Conservation (phyloP, 2,113 vertebrate species). For the Gopherus flavomarginatus region DNA sequence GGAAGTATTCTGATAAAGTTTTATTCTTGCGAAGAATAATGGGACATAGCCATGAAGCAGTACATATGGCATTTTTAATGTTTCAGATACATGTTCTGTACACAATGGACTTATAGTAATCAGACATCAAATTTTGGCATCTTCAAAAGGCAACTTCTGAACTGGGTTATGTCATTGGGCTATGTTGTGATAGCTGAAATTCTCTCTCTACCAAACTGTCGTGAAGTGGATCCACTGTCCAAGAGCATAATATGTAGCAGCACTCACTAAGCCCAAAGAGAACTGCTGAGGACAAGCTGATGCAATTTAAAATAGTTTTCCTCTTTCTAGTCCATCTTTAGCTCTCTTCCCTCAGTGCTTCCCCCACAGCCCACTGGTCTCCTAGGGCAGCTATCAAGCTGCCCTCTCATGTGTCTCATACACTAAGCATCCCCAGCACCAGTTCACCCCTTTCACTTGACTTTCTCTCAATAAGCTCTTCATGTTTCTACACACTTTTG, state of each 20-base stretch:
- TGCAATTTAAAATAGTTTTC: neutral
- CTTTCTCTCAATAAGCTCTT: neutral
- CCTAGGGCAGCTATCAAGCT: neutral
- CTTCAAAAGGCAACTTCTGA: neutral
- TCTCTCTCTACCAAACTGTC: neutral
- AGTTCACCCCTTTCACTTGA: neutral
- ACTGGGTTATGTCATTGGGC: neutral
- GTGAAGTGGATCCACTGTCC: neutral
- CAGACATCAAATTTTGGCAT: neutral
- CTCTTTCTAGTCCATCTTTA: neutral
- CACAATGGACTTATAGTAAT: neutral
- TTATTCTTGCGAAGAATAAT: slow-evolving; percentile 47
- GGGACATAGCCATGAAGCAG: slow-evolving; percentile 21
- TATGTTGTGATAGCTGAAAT: neutral
- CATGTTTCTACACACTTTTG: neutral
- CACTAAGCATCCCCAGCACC: neutral
- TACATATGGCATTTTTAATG: slow-evolving; percentile 15
- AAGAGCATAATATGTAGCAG: neutral
- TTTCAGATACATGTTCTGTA: slow-evolving; percentile 14
- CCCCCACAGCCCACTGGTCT: neutral
- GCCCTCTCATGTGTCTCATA: neutral
- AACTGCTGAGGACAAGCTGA: neutral
- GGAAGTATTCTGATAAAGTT: slow-evolving; percentile 68
- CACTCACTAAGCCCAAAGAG: neutral
- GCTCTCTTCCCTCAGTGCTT: neutral